Evolutionary conservation across 2,888 invertebrate genomes (phyloP).

Genomic region (Troides helena): DNA sequence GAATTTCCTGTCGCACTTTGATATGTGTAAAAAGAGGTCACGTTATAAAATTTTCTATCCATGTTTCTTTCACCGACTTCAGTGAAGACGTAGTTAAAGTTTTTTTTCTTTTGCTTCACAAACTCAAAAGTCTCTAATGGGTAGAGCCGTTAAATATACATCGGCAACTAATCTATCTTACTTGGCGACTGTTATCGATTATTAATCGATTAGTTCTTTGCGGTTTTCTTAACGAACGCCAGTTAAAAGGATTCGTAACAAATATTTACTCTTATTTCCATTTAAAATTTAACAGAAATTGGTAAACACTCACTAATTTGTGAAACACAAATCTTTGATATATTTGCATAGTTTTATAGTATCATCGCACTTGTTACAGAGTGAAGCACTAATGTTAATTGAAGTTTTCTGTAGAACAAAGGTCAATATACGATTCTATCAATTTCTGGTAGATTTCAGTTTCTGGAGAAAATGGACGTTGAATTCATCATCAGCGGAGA

Average conservation of each 20-base stretch:
- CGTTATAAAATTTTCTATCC: conserved; percentile 43
- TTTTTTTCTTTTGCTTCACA: conserved; percentile 57
- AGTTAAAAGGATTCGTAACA: conserved; percentile 41
- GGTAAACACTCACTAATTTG: no score
- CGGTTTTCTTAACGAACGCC: conserved; percentile 53
- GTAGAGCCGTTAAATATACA: conserved; percentile 73
- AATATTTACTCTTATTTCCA: not conserved
- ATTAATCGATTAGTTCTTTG: conserved; percentile 52
- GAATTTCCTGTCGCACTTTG: not conserved
- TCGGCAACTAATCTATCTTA: conserved; percentile 76
- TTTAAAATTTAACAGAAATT: not conserved
- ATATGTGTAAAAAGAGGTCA: not conserved
- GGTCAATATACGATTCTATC: no score
- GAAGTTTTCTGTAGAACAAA: no score
- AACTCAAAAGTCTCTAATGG: conserved; percentile 75
- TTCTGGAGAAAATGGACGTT: no score
- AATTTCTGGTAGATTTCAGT: no score
- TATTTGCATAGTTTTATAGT: no score
- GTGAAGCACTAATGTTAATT: no score
- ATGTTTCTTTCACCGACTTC: conserved; percentile 53
- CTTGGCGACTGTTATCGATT: conserved; percentile 70
- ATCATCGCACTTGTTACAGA: no score
- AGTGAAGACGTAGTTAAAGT: conserved; percentile 61
- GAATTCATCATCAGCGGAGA: no score
- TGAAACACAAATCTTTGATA: no score